phyloP scores from a whole-genome alignment of 2,113 vertebrate genomes.

The Sylvietta virens region DNA sequence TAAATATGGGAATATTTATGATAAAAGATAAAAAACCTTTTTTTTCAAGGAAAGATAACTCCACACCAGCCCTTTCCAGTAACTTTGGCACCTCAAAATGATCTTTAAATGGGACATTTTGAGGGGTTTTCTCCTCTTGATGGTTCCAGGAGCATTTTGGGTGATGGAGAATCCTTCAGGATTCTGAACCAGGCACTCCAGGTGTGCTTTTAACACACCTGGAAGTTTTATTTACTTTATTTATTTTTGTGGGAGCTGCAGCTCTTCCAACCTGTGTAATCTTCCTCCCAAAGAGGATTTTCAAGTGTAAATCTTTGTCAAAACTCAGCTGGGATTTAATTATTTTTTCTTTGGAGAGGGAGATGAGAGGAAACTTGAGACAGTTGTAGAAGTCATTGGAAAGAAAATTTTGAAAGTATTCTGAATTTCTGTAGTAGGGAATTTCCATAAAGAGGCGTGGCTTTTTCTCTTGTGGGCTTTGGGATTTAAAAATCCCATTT shows the following conservation, averaged over 20 bases:
- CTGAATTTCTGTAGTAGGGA: not conserved
- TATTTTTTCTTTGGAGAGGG: not conserved
- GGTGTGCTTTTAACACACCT: fast-evolving
- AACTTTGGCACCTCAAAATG: not conserved
- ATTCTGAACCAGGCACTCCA: not conserved
- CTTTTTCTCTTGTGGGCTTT: not conserved
- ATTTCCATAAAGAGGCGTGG: not conserved
- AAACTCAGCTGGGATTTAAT: not conserved
- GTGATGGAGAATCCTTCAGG: not conserved
- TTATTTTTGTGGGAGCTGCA: not conserved
- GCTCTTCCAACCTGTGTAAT: not conserved
- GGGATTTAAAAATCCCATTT: not conserved
- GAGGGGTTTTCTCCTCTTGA: not conserved
- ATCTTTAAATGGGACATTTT: not conserved
- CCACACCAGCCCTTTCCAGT: not conserved
- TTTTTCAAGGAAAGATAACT: not conserved
- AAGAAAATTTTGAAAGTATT: not conserved
- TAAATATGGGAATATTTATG: not conserved
- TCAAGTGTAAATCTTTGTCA: not conserved
- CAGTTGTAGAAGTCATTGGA: not conserved
- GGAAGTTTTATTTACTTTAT: fast-evolving
- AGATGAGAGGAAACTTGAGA: not conserved
- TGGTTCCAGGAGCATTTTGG: not conserved
- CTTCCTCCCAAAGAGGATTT: not conserved
- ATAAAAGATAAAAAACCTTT: not conserved